Percentiles rank a stretch among this genome's conserved stretches.
phyloP scores from a whole-genome alignment of 2,797 vertebrate species.

The Enteromius radiatus region DNA sequence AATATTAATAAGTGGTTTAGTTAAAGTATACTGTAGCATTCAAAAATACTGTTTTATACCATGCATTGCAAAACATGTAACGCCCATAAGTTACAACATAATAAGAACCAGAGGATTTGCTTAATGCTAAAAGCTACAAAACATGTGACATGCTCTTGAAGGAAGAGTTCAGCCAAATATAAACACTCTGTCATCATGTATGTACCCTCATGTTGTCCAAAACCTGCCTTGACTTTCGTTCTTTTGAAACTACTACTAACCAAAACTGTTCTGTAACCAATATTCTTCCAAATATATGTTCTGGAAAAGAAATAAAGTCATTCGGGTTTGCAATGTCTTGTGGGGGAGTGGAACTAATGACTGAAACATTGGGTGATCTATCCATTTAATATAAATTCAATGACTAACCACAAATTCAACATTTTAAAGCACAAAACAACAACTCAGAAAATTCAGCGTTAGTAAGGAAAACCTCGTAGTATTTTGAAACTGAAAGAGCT shows the following conservation, averaged over 20 bases:
- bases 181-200: neutral
- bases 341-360: neutral
- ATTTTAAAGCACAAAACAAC: slow-evolving; percentile 1
- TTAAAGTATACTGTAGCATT: neutral
- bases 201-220: no score
- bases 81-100: slow-evolving; percentile 13
- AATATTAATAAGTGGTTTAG: slow-evolving; percentile 1
- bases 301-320: neutral
- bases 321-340: neutral
- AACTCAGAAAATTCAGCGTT: slow-evolving; percentile 24
- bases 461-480: slow-evolving; percentile 53
- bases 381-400: neutral
- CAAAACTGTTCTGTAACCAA: neutral
- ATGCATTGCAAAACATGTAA: slow-evolving; percentile 21
- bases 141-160: neutral
- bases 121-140: slow-evolving; percentile 19
- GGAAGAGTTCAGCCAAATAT: neutral
- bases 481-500: slow-evolving; percentile 66
- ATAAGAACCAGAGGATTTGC: slow-evolving; percentile 40
- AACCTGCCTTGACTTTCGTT: neutral
- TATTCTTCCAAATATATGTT: slow-evolving; percentile 8
- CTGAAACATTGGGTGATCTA: neutral
- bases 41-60: neutral
- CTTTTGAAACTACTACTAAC: neutral
- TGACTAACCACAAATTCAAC: neutral